Percentiles rank a stretch among this genome's conserved stretches.
These are phyloP conservation scores for Margaritifera margaritifera DNA, from an alignment of 2,888 invertebrate species.

Conservation along the genomic window DNA sequence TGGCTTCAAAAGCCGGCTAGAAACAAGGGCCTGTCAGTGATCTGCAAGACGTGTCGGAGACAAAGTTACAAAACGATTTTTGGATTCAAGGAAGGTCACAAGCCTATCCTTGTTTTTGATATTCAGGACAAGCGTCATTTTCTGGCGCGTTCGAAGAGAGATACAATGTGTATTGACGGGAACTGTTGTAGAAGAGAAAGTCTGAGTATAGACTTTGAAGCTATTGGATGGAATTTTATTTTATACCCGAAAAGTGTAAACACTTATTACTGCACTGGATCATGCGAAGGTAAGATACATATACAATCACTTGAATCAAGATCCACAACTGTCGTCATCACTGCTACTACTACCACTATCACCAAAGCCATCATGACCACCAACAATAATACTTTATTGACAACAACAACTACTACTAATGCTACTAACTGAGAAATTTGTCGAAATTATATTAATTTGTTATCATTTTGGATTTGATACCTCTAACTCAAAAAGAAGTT, in stretches of 20 bases:
- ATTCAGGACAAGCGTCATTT: slow-evolving; percentile 19
- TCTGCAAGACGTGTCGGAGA: slow-evolving; percentile 54
- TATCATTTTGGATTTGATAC: no score
- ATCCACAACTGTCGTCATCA: background rate
- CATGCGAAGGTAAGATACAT: slow-evolving; percentile 45
- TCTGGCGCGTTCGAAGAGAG: slow-evolving; percentile 25
- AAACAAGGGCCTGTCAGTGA: slow-evolving; percentile 49
- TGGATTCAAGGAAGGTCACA: slow-evolving; percentile 46
- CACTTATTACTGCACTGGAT: slow-evolving; percentile 54
- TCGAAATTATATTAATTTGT: no score
- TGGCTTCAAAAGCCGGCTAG: slow-evolving; percentile 51
- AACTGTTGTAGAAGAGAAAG: slow-evolving; percentile 48
- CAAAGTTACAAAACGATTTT: slow-evolving; percentile 48
- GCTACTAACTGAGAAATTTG: no score
- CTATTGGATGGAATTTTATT: slow-evolving; percentile 49
- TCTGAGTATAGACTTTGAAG: slow-evolving; percentile 46
- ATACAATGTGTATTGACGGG: slow-evolving; percentile 36
- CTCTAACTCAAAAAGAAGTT: no score
- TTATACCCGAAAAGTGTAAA: slow-evolving; percentile 41
- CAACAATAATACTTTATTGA: no score
- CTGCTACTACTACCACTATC: background rate
- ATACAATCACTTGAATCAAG: background rate
- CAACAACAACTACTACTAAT: no score
- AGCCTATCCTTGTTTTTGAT: slow-evolving; percentile 50
- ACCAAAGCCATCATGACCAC: no score